Conservation (phyloP, 2,797 vertebrate genomes). For the Thalassophryne amazonica region DNA sequence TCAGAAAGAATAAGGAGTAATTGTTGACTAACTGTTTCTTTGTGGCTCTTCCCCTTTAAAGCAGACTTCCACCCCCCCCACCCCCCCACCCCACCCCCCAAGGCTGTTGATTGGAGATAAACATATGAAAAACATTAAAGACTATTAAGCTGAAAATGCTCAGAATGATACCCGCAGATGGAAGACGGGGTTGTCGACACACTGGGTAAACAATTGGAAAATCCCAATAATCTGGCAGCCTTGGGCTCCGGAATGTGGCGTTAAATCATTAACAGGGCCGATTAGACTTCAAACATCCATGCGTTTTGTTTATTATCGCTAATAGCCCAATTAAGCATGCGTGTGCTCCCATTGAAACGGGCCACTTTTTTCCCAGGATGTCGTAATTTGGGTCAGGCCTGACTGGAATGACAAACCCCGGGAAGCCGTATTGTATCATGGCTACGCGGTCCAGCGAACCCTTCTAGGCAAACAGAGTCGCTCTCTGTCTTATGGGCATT, state of each 20-base stretch:
- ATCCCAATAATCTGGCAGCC: conserved; percentile 50
- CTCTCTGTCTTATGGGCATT: conserved; percentile 69
- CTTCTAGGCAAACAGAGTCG: conserved; percentile 68
- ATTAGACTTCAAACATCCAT: conserved; percentile 69
- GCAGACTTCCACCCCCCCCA: conserved; percentile 40
- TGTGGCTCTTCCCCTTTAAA: conserved; percentile 46
- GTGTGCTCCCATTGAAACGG: conserved; percentile 41
- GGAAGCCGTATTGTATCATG: conserved; percentile 54
- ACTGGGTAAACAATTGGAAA: conserved; percentile 49
- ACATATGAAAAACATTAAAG: conserved; percentile 54
- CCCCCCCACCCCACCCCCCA: no score
- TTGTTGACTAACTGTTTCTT: conserved; percentile 42
- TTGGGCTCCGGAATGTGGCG: conserved; percentile 39
- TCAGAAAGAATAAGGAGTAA: conserved; percentile 6
- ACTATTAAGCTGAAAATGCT: conserved; percentile 50
- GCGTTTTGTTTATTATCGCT: conserved; percentile 54
- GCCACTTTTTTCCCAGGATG: conserved; percentile 66
- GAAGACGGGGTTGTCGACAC: conserved; percentile 45
- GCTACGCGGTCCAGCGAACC: conserved; percentile 64
- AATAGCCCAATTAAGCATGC: conserved; percentile 40
- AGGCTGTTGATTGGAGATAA: conserved; percentile 60
- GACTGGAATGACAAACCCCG: conserved; percentile 79
- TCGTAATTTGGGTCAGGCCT: conserved; percentile 80
- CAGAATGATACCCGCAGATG: conserved; percentile 44
- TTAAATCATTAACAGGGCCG: conserved; percentile 55